Evolutionary conservation across 2,888 invertebrate genomes (phyloP), one percentile per base, ranked within the genome.

Genomic region (Drosophila meridionalis): DNA sequence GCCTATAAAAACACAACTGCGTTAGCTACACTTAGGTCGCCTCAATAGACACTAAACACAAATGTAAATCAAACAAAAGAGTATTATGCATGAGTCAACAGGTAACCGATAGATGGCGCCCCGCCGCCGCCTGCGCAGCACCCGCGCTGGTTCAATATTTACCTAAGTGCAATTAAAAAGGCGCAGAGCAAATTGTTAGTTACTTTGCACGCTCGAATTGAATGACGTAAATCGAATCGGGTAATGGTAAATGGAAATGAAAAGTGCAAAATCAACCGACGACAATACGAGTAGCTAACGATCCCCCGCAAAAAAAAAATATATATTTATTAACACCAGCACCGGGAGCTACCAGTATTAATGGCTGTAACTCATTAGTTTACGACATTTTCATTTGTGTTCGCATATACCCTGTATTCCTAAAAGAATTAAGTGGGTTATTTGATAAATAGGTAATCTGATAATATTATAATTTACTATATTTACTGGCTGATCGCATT

Each of bases 141-240:
- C 42, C 14, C 34, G 20, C 43, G 14, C 20, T 34, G 28, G 34
- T 36, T 5, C 26, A 68, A 65, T 70, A 71, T 75, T 73, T 72
- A 64, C 64, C 62, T 69, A 50, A 56, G 61, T 77, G 79, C 70
- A 79, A 74, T 77, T 77, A 78, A 69, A 63, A 20, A 64, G 36
- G 45, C 45, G 34, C 68, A 53, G 66, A 26, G 47, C 42, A n/a
- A 61, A 53, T 58, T 53, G 56, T 50, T 50, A 56, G 59, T n/a
- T 69, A 38, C 65, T 60, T 69, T 64, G 68, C 74, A 85, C 80
- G 84, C 69, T 87, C 68, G 83, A 82, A 70, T 83, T 67, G 83
- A 84, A 86, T 84, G 84, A 84, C 84, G 84, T 80, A 86, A 69
- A 78, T 73, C 66, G 58, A 20, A 52, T 11, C 52, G 52, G 50